Conservation (phyloP, 2,113 vertebrate genomes). For the Isurus oxyrinchus region DNA sequence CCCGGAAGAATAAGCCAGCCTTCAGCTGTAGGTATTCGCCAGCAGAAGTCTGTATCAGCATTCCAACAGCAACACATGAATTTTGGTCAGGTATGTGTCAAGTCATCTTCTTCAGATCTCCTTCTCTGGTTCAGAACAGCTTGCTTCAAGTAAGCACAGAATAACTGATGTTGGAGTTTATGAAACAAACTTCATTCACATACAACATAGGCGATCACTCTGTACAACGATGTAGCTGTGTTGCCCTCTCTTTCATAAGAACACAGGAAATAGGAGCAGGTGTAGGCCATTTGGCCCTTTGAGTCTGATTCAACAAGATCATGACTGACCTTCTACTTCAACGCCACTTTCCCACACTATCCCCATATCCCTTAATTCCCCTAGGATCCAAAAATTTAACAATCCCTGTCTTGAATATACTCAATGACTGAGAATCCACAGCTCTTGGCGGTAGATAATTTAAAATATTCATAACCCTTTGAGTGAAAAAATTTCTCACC, state of each 20-base stretch:
- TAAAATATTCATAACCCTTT: too few species aligned
- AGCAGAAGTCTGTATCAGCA: conserved; percentile 78
- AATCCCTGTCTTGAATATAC: not conserved
- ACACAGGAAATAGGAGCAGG: not conserved
- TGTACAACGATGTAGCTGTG: not conserved
- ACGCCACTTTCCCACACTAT: not conserved
- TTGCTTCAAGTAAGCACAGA: not conserved
- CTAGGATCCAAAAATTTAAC: not conserved
- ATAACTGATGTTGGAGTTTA: not conserved
- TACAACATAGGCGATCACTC: not conserved
- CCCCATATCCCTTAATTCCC: not conserved
- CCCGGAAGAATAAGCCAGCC: conserved; percentile 69
- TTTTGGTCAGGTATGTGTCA: conserved; percentile 77
- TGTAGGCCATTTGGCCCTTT: not conserved
- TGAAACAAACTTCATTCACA: not conserved
- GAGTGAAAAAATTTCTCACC: too few species aligned
- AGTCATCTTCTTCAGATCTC: not conserved
- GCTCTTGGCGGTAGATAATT: not conserved
- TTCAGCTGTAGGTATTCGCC: conserved; percentile 66
- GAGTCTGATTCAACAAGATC: not conserved
- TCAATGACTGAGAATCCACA: not conserved
- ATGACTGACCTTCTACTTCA: not conserved
- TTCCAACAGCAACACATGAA: conserved; percentile 81
- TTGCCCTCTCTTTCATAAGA: not conserved
- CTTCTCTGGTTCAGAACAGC: not conserved